Evolutionary conservation across 1,140 invertebrate genomes (phyloP).

Genomic region (Phocides pigmalion): DNA sequence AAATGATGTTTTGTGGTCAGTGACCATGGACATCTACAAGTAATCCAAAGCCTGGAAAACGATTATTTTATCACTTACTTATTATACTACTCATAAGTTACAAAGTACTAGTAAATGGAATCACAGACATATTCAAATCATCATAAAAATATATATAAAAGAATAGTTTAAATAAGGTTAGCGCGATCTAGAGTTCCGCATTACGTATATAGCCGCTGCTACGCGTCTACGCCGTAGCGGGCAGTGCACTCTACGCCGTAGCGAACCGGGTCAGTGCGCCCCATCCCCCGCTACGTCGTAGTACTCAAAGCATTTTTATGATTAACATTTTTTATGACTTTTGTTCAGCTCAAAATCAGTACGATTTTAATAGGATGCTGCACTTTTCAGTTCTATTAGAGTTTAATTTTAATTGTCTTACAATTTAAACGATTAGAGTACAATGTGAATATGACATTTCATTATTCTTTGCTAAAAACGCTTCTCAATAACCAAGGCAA

Average conservation of each 20-base stretch:
- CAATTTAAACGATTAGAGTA: too few relatives aligned
- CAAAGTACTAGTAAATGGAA: too few relatives aligned
- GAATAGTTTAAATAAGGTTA: slow-evolving; percentile 11
- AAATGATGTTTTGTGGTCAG: too few relatives aligned
- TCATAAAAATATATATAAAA: too few relatives aligned
- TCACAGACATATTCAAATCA: too few relatives aligned
- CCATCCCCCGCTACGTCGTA: slow-evolving; percentile 43
- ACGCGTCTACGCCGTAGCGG: slow-evolving; percentile 64
- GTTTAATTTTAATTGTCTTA: too few relatives aligned
- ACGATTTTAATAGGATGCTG: background rate
- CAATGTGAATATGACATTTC: too few relatives aligned
- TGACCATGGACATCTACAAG: too few relatives aligned
- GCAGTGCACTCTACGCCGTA: slow-evolving; percentile 74
- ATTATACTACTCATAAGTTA: too few relatives aligned
- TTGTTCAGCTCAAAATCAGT: slow-evolving; percentile 9
- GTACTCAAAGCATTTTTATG: slow-evolving; percentile 23
- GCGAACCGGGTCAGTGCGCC: slow-evolving; percentile 69
- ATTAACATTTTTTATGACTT: slow-evolving; percentile 25
- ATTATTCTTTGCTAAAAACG: background rate
- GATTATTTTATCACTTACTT: too few relatives aligned
- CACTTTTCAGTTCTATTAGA: background rate
- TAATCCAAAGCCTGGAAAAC: too few relatives aligned
- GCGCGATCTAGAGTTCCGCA: slow-evolving; percentile 29
- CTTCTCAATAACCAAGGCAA: background rate
- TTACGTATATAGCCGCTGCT: slow-evolving; percentile 40